Evolutionary conservation across 2,888 invertebrate species (phyloP).

Genomic region (Theristus sp.): DNA sequence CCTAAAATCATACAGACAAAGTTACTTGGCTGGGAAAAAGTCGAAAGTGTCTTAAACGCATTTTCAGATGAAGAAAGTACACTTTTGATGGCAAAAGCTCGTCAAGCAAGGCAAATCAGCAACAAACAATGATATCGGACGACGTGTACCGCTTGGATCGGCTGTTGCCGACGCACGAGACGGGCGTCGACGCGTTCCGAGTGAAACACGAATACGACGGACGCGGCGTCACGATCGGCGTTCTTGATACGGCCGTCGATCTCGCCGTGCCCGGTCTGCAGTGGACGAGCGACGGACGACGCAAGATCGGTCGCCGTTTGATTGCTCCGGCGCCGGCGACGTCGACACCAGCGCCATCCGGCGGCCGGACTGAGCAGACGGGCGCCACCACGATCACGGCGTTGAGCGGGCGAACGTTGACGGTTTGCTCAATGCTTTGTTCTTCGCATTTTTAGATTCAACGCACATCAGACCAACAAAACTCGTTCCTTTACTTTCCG

Average conservation of each 20-base stretch:
- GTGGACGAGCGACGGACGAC: slow-evolving; percentile 58
- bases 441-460: slow-evolving; percentile 6
- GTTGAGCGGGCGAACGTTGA: slow-evolving; percentile 64
- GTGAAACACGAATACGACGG: slow-evolving; percentile 78
- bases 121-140: background rate
- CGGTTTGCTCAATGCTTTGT: slow-evolving; percentile 47
- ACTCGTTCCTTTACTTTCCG: no score
- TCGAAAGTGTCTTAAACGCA: no score
- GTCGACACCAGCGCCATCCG: slow-evolving; percentile 67
- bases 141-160: background rate
- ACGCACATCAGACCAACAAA: background rate
- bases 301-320: slow-evolving; percentile 78
- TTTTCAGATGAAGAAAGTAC: no score
- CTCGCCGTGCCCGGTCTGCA: slow-evolving; percentile 81
- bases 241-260: slow-evolving; percentile 93
- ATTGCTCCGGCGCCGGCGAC: slow-evolving; percentile 91
- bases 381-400: no score
- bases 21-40: no score
- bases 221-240: slow-evolving; percentile 69
- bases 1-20: no score
- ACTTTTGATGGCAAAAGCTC: no score
- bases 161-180: slow-evolving; percentile 78
- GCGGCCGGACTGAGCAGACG: slow-evolving; percentile 41
- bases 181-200: slow-evolving; percentile 65
- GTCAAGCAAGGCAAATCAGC: no score